These are phyloP conservation scores for Xyrauchen texanus DNA, from an alignment of 2,113 vertebrate species.

Conservation along the genomic window DNA sequence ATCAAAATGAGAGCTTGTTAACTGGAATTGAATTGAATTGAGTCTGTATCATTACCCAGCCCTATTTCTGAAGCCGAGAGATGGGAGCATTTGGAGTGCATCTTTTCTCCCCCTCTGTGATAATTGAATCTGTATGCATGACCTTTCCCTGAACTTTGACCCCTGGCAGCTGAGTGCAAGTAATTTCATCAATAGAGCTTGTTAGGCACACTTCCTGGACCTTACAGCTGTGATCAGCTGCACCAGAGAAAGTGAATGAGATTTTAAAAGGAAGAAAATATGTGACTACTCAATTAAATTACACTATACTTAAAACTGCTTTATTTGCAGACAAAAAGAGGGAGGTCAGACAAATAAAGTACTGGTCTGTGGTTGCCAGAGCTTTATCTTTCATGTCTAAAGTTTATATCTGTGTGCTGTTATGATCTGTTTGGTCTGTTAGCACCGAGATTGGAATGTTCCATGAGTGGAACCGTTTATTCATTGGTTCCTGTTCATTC, in stretches of 20 bases:
- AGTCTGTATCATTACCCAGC: background rate
- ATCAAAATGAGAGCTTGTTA: too few species aligned
- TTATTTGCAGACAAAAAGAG: conserved; percentile 5
- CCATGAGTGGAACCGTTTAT: background rate
- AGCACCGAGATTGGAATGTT: too few species aligned
- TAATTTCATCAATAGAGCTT: conserved; percentile 74
- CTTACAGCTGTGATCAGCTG: conserved; percentile 60
- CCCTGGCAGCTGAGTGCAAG: conserved; percentile 67
- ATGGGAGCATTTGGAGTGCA: background rate
- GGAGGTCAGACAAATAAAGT: background rate
- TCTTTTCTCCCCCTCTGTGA: conserved; percentile 51
- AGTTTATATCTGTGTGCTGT: conserved; percentile 14
- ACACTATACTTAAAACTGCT: conserved; percentile 7
- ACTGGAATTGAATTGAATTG: too few species aligned
- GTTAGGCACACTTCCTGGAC: conserved; percentile 67
- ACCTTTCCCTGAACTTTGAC: conserved; percentile 69
- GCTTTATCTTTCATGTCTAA: background rate
- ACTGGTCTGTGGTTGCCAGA: background rate
- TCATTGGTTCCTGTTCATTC: conserved; percentile 16
- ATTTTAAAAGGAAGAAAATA: conserved; percentile 62
- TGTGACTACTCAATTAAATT: background rate
- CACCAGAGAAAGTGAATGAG: conserved; percentile 58
- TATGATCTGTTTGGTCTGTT: background rate
- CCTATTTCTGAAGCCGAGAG: background rate
- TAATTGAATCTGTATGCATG: conserved; percentile 74